Evolutionary conservation across 2,797 vertebrate genomes (phyloP).

Genomic region (Apogon hyalosoma): DNA sequence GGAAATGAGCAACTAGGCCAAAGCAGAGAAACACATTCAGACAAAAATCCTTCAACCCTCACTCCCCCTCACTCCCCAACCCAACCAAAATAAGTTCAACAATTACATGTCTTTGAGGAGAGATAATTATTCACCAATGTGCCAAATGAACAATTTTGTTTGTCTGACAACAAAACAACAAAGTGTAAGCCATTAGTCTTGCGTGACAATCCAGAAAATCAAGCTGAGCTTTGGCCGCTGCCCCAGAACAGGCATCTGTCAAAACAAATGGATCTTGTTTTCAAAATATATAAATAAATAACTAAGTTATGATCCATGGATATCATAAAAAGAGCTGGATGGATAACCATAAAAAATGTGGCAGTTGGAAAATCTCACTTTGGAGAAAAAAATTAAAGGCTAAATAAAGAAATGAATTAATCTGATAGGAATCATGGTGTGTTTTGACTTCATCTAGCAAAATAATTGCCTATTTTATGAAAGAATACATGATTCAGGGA

Average conservation of each 20-base stretch:
- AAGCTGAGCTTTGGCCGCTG: conserved; percentile 83
- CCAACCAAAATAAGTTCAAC: conserved; percentile 64
- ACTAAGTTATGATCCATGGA: conserved; percentile 74
- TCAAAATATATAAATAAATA: conserved; percentile 77
- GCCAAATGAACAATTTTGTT: conserved; percentile 84
- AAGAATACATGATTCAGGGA: too few relatives aligned
- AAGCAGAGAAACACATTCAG: conserved; percentile 22
- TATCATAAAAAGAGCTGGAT: conserved; percentile 41
- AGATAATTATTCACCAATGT: conserved; percentile 79
- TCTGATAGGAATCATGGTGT: too few relatives aligned
- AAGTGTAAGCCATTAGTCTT: conserved; percentile 80
- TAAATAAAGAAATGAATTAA: background rate
- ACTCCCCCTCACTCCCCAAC: background rate
- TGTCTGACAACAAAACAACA: conserved; percentile 81
- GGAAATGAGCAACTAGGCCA: conserved; percentile 44
- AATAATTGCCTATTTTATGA: too few relatives aligned
- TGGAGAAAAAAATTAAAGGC: conserved; percentile 25
- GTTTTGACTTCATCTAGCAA: too few relatives aligned
- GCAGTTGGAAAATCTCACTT: too few relatives aligned
- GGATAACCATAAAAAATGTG: conserved; percentile 63
- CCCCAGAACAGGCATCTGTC: conserved; percentile 88
- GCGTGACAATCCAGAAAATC: conserved; percentile 83
- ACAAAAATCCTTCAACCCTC: conserved; percentile 35
- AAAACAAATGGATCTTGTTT: conserved; percentile 85
- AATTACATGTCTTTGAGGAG: conserved; percentile 69